Conservation (phyloP, 2,113 vertebrate species). For the Albula glossodonta region DNA sequence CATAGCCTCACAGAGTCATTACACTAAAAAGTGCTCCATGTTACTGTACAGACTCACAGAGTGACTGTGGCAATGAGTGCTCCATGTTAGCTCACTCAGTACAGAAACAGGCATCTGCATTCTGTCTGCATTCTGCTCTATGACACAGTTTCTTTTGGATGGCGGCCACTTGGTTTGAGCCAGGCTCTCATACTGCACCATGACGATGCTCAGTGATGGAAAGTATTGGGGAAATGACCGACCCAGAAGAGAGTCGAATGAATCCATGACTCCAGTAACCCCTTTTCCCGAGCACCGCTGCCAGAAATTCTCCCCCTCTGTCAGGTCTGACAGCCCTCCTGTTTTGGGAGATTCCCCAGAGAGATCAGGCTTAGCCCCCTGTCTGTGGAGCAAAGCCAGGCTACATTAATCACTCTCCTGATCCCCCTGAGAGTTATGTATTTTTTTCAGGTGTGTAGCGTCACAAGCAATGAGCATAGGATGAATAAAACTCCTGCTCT, state of each 20-base stretch:
- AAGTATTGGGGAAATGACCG: background rate
- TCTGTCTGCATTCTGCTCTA: background rate
- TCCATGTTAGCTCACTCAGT: background rate
- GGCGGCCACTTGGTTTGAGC: background rate
- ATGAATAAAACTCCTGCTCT: background rate
- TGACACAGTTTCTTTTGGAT: background rate
- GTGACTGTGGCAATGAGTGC: conserved; percentile 66
- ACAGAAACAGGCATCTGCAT: no score
- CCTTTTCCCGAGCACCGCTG: background rate
- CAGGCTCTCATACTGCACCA: background rate
- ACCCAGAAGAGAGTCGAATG: no score
- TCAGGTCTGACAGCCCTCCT: background rate
- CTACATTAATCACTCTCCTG: conserved; percentile 6
- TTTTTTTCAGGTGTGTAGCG: background rate
- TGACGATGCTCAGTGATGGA: background rate
- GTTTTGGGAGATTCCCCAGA: background rate
- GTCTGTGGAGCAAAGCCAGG: background rate
- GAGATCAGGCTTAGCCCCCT: background rate
- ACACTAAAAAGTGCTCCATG: conserved; percentile 63
- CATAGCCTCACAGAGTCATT: conserved; percentile 89
- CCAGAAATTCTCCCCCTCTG: background rate
- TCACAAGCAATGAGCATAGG: background rate
- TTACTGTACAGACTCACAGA: conserved; percentile 83
- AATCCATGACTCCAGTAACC: background rate
- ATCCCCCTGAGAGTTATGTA: background rate